phyloP scores from a whole-genome alignment of 2,797 vertebrate species.

The Bryconaethiops microstoma region DNA sequence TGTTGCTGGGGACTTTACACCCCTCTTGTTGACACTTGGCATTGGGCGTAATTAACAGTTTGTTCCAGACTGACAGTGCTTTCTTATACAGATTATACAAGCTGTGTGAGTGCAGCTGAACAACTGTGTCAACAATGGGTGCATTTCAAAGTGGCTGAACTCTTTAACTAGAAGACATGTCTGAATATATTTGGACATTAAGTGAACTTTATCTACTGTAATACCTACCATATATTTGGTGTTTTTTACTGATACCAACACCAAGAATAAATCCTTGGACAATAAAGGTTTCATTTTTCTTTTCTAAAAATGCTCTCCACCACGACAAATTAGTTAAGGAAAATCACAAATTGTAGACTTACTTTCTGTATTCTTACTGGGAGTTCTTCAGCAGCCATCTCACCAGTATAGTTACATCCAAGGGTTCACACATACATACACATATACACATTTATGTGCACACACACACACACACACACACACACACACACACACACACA shows the following conservation, averaged over 20 bases:
- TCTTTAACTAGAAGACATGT: background rate
- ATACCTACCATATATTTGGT: no score
- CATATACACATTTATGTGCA: constrained; percentile 40
- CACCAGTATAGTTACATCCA: constrained; percentile 65
- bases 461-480: constrained; percentile 36
- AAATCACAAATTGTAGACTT: constrained; percentile 46
- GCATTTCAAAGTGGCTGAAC: background rate
- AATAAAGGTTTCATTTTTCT: no score
- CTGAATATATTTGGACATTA: background rate
- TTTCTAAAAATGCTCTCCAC: no score
- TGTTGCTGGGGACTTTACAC: background rate
- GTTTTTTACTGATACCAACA: no score
- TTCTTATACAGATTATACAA: background rate
- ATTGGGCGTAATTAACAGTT: background rate
- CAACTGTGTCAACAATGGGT: no score
- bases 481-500: constrained; percentile 41
- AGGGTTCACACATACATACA: constrained; percentile 42
- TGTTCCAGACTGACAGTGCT: background rate
- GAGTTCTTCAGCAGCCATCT: constrained; percentile 72
- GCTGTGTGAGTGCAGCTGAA: background rate
- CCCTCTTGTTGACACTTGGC: background rate
- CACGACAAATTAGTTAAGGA: background rate
- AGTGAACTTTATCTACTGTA: no score
- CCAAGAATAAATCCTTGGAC: no score
- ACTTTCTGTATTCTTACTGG: constrained; percentile 74